Evolutionary conservation across 1,140 invertebrate genomes (phyloP).

Genomic region (Drosophila eugracilis): DNA sequence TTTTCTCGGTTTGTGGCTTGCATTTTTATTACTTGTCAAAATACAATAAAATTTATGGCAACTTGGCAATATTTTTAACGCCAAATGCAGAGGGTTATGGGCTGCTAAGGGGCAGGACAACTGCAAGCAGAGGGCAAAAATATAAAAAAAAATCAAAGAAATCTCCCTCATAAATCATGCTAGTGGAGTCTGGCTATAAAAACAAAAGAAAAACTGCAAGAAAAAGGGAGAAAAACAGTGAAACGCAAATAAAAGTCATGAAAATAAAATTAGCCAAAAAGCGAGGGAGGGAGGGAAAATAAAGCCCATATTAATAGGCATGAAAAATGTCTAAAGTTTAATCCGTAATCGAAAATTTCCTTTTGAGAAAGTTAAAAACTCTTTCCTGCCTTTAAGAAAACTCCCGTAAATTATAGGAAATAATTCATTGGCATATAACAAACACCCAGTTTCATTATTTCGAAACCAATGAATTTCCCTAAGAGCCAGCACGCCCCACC

Average conservation of each 20-base stretch:
- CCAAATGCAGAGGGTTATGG: conserved; percentile 49
- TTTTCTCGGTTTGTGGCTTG: conserved; percentile 58
- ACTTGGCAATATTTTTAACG: conserved; percentile 76
- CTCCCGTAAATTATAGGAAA: conserved; percentile 18
- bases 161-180: conserved; percentile 66
- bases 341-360: too few species aligned
- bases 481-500: too few species aligned
- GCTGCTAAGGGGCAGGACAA: conserved; percentile 24
- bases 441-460: conserved; percentile 36
- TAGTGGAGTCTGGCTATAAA: conserved; percentile 50
- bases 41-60: conserved; percentile 76
- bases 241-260: conserved; percentile 72
- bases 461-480: conserved; percentile 16
- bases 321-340: too few species aligned
- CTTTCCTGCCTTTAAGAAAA: not conserved
- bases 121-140: conserved; percentile 19
- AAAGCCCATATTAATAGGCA: conserved; percentile 3
- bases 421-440: conserved; percentile 21
- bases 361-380: conserved; percentile 2
- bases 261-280: conserved; percentile 73
- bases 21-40: conserved; percentile 82
- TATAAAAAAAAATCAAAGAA: conserved; percentile 57
- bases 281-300: conserved; percentile 8
- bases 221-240: conserved; percentile 28
- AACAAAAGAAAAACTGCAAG: conserved; percentile 44